Percentiles rank a stretch among this genome's conserved stretches.
Conservation (phyloP, 1,140 invertebrate species). For the Drosophila suzukii region DNA sequence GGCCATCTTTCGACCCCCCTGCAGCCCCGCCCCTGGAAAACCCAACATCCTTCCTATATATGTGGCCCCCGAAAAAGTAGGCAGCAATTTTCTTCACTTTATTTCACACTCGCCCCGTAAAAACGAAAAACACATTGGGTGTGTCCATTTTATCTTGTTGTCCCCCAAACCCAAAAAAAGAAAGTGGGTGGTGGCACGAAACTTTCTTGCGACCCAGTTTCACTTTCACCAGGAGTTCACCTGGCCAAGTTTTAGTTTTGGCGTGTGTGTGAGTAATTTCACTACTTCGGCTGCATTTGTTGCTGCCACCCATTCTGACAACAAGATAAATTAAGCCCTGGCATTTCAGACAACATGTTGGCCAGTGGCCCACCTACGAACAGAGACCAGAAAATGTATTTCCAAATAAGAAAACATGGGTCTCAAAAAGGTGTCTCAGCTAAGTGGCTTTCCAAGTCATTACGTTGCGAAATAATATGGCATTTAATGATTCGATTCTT, state of each 20-base stretch:
- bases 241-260: conserved; percentile 33
- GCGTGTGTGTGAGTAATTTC: conserved; percentile 58
- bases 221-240: conserved; percentile 44
- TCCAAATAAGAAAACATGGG: conserved; percentile 12
- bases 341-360: conserved; percentile 39
- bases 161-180: conserved; percentile 5
- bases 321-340: conserved; percentile 50
- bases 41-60: conserved; percentile 20
- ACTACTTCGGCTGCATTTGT: conserved; percentile 52
- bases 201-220: conserved; percentile 53
- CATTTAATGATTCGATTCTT: background rate
- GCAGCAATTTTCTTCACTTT: conserved; percentile 52
- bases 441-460: conserved; percentile 24
- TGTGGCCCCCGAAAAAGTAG: conserved; percentile 27
- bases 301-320: conserved; percentile 38
- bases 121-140: conserved; percentile 47
- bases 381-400: conserved; percentile 24
- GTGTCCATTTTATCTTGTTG: conserved; percentile 44
- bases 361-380: conserved; percentile 24
- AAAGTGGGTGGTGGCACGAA: conserved; percentile 9
- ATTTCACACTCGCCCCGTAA: conserved; percentile 38
- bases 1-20: conserved; percentile 22
- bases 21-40: background rate
- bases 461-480: background rate
- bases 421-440: conserved; percentile 14